These are phyloP conservation scores for Scortum barcoo DNA, from an alignment of 2,113 vertebrate genomes.

Conservation along the genomic window DNA sequence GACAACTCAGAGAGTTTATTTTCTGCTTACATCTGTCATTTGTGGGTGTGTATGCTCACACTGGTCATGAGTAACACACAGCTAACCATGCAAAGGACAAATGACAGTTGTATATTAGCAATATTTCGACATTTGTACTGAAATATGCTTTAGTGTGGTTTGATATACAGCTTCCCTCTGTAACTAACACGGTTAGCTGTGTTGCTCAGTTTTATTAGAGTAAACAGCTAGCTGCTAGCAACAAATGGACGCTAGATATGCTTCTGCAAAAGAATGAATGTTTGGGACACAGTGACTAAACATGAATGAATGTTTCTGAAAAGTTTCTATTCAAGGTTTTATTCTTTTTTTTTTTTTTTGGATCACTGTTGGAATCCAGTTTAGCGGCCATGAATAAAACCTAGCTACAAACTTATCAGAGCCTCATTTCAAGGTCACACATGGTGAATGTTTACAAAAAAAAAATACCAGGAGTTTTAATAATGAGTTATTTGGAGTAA, in stretches of 20 bases:
- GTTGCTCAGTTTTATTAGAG: background rate
- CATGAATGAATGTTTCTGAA: too few relatives aligned
- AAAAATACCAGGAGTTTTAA: too few relatives aligned
- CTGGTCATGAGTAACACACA: background rate
- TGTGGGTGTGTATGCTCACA: background rate
- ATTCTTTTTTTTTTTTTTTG: background rate
- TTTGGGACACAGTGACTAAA: background rate
- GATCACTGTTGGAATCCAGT: background rate
- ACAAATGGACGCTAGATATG: background rate
- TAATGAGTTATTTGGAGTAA: too few relatives aligned
- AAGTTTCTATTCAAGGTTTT: background rate
- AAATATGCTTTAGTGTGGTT: background rate
- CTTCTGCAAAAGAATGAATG: background rate
- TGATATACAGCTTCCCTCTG: background rate
- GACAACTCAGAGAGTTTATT: too few relatives aligned
- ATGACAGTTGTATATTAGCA: background rate
- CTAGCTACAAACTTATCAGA: background rate
- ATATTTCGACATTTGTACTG: background rate
- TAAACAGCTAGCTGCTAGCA: background rate
- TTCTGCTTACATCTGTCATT: background rate
- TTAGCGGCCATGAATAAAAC: background rate
- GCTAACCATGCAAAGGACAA: background rate
- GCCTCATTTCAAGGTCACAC: background rate
- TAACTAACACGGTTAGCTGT: background rate
- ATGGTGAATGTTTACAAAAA: background rate